Conservation (phyloP, 2,113 vertebrate genomes). For the Amphiprion ocellaris region DNA sequence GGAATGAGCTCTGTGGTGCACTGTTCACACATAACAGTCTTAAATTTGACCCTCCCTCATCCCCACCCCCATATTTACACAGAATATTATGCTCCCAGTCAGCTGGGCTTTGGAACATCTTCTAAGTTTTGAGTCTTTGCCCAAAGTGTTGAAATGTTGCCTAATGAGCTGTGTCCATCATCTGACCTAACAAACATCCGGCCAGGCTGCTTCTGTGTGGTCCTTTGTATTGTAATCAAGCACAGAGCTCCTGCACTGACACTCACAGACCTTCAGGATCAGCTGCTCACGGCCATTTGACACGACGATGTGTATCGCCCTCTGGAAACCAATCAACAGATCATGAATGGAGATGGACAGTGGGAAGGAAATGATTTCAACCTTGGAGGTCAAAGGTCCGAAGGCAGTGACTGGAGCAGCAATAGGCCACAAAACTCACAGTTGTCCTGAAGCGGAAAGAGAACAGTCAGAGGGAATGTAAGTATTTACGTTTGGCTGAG, state of each 20-base stretch:
- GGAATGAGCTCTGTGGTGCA: slow-evolving; percentile 8
- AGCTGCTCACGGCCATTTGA: not conserved
- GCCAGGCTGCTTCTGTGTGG: not conserved
- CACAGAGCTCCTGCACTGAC: not conserved
- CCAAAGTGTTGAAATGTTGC: slow-evolving; percentile 7
- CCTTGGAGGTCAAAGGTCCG: slow-evolving; percentile 94
- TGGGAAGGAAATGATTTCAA: slow-evolving; percentile 73
- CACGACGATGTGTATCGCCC: not conserved
- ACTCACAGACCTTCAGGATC: not conserved
- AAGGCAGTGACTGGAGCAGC: slow-evolving; percentile 96
- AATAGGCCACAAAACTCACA: slow-evolving; percentile 97
- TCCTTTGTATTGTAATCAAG: not conserved
- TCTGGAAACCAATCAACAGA: slow-evolving; percentile 6
- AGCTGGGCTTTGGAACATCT: not conserved
- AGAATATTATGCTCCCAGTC: not conserved
- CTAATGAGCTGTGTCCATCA: slow-evolving; percentile 4
- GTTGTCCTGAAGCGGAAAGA: slow-evolving; percentile 84
- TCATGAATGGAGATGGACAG: not conserved
- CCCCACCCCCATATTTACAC: not conserved
- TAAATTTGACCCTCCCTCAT: not conserved
- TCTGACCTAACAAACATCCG: not conserved
- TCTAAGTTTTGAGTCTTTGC: slow-evolving; percentile 10
- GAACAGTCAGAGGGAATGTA: not conserved
- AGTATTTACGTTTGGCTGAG: not conserved
- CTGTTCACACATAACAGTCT: not conserved